Percentiles rank a stretch among this genome's conserved stretches.
Evolutionary conservation across 2,888 invertebrate species (phyloP).

Genomic region (Griposia aprilina): DNA sequence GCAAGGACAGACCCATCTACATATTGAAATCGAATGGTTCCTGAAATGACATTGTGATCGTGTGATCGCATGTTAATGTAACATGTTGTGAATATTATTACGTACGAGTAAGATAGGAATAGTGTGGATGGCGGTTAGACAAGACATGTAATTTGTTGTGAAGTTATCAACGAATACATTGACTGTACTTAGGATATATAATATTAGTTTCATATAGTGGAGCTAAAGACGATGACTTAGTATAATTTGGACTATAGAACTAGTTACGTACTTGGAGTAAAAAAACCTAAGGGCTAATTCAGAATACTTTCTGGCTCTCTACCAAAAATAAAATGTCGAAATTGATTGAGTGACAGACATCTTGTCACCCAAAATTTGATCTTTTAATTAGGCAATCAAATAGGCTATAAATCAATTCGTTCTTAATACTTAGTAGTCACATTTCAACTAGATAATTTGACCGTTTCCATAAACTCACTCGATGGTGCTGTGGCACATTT

Average conservation of each 20-base stretch:
- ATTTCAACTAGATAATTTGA: constrained; percentile 10
- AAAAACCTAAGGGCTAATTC: not conserved
- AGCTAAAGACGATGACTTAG: not conserved
- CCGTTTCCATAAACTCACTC: not conserved
- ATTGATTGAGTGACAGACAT: constrained; percentile 42
- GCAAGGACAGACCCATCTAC: constrained; percentile 54
- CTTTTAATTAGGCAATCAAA: constrained; percentile 21
- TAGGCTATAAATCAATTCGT: constrained; percentile 15
- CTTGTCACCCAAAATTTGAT: constrained; percentile 37
- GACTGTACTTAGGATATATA: not conserved
- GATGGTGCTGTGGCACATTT: not conserved
- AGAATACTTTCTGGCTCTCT: constrained; percentile 28
- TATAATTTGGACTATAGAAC: not conserved
- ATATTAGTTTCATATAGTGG: no score
- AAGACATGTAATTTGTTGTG: constrained; percentile 10
- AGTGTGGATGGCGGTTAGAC: constrained; percentile 20
- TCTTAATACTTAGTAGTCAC: constrained; percentile 4
- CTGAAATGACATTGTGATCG: constrained; percentile 47
- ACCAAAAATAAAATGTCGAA: constrained; percentile 16
- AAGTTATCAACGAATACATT: constrained; percentile 11
- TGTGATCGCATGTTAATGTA: constrained; percentile 62
- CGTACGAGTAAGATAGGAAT: constrained; percentile 20
- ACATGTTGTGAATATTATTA: constrained; percentile 47
- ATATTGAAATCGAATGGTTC: constrained; percentile 54
- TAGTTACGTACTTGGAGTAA: not conserved